Evolutionary conservation across 1,140 invertebrate species (phyloP), one percentile per base, ranked within the genome.

Genomic region (Cyclina sinensis): DNA sequence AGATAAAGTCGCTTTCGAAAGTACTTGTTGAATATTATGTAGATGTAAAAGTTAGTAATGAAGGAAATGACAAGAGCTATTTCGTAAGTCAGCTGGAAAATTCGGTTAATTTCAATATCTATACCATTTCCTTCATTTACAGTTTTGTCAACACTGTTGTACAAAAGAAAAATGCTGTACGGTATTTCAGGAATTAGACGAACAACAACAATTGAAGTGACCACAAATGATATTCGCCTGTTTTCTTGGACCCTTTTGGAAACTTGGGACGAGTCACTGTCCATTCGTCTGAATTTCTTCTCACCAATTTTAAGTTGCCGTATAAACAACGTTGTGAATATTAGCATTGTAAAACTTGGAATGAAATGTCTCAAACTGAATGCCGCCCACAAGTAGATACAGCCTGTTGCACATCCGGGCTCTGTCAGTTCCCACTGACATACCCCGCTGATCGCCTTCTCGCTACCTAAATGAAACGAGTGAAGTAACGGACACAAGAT

Each of bases 171-270:
- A 24, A 73, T 46, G 4, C 86, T 73, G 35, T 81, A 88, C 32
- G 86, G 86, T 18, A 81, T 79, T 81, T 88, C 24, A 14, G 86
- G 86, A 54, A 88, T 81, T n/a, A 88, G 27, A 27, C 79, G 78
- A 27, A 88, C 35, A 21, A 81, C 68, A 30, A 74, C 59, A 51
- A 88, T 43, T 0, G 57, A 24, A 11, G 48, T 70, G 3, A 88
- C 86, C 21, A 88, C 80, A 14, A 80, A 48, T 0, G 86, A 39
- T 0, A 70, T 39, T 1, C 86, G 43, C 43, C 46, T 21, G 54
- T 54, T 88, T 88, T 65, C n/a, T 65, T 80, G 79, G 79, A 73
- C 37, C 37, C 62, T n/a, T 32, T n/a, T 54, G 3, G 51, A 54
- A 54, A 18, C 12, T n/a, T 54, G 51, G 3, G 51, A 54, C 18